Percentiles rank a stretch among this genome's conserved stretches.
Evolutionary conservation across 2,113 vertebrate genomes (phyloP).

Genomic region (Athene cunicularia): DNA sequence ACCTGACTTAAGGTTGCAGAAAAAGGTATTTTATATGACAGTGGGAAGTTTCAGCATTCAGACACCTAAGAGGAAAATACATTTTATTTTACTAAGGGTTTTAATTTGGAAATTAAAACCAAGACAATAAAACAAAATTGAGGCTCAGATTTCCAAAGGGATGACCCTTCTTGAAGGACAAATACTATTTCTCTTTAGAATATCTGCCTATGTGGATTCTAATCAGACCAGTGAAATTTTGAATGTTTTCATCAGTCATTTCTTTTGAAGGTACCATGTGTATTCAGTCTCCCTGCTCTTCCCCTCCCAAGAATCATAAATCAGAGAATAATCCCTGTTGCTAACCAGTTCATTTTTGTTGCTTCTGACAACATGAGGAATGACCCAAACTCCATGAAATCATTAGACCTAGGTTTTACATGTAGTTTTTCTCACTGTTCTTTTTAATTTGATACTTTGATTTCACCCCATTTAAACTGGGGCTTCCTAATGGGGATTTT

Average conservation of each 20-base stretch:
- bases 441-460: neutral
- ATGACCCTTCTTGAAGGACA: neutral
- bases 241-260: neutral
- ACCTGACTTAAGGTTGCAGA: neutral
- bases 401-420: neutral
- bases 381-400: neutral
- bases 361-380: neutral
- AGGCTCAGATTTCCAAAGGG: neutral
- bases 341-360: neutral
- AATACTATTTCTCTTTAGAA: neutral
- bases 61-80: neutral
- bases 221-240: neutral
- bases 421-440: neutral
- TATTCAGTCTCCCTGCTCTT: neutral
- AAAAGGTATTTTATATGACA: neutral
- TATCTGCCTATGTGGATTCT: neutral
- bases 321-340: neutral
- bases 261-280: neutral
- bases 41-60: neutral
- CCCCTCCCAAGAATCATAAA: neutral
- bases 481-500: fast-evolving
- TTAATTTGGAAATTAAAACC: neutral
- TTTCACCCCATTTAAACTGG: neutral
- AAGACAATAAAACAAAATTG: neutral
- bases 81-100: neutral